Conservation (phyloP, 2,113 vertebrate species). For the Podarcis cretensis region DNA sequence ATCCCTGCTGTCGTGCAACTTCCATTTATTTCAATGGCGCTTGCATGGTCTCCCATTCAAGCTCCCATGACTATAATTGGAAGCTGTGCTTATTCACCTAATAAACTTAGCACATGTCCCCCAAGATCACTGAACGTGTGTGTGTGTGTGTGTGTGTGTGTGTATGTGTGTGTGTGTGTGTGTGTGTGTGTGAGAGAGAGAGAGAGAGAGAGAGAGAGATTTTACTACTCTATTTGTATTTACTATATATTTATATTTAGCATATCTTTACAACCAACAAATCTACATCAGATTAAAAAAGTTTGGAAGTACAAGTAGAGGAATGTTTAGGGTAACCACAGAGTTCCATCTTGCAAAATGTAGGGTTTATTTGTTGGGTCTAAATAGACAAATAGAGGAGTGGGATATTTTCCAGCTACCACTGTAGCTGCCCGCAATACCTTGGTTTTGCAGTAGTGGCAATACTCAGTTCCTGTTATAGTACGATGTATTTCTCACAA, state of each 20-base stretch:
- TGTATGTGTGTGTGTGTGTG: neutral
- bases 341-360: neutral
- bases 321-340: neutral
- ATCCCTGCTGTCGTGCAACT: neutral
- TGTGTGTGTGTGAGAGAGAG: neutral
- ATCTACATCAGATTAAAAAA: neutral
- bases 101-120: slow-evolving; percentile 53
- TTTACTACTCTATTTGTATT: neutral
- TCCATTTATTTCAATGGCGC: neutral
- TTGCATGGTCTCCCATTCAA: neutral
- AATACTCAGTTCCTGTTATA: neutral
- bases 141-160: neutral
- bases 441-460: neutral
- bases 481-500: fast-evolving
- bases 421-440: too few relatives aligned
- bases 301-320: too few relatives aligned
- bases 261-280: neutral
- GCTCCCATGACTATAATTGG: neutral
- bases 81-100: neutral
- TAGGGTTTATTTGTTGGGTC: neutral
- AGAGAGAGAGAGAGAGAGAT: neutral
- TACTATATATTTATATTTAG: neutral
- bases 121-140: slow-evolving; percentile 26
- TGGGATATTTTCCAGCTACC: neutral
- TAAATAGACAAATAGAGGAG: neutral